Evolutionary conservation across 2,888 invertebrate species (phyloP), one percentile per base, ranked within the genome.

Genomic region (Lithophane ornitopus): DNA sequence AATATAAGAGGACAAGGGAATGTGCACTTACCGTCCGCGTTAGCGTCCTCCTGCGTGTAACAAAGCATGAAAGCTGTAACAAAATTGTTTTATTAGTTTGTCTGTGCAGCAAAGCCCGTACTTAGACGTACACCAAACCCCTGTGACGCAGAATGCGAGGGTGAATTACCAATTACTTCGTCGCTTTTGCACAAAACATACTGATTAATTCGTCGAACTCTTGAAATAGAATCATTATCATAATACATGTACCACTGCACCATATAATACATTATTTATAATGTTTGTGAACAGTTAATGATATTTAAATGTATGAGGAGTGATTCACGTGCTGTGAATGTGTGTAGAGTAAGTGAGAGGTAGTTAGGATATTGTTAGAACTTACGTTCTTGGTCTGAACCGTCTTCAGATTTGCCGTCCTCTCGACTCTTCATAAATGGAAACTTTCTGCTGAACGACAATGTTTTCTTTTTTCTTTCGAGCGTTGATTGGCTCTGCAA

Each of bases 351-450:
- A 71, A 71, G 70, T 68, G 86, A 26, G 65, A 41, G 69, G 65
- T 49, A 68, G 70, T 72, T n/a, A n/a, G 22, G 3, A 19, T 19
- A 59, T 65, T 26, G 79, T 75, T 73, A 78, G 71, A 91, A 98
- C 99, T 98, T 97, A 99, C 99, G 99, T 98, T 99, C 99, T 97
- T 99, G 99, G 93, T 99, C 99, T 89, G 99, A 99, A 93, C 99
- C 99, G 93, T 99, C 99, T 96, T 99, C 99, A 71, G 98, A 99
- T 95, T 99, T 99, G 89, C 96, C 97, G 93, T 99, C 99, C 95
- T 99, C 99, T 97, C 99, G 99, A 97, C 99, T 99, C 97, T 99
- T 99, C 98, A 99, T 99, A 97, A 99, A 99, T 58, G 99, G 99
- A 96, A 99, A 99, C 95, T 98, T 99, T 95, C 99, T 97, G 93